Base-by-base conservation (phyloP, 2,888 invertebrate species). In the Erebia palarica region DNA sequence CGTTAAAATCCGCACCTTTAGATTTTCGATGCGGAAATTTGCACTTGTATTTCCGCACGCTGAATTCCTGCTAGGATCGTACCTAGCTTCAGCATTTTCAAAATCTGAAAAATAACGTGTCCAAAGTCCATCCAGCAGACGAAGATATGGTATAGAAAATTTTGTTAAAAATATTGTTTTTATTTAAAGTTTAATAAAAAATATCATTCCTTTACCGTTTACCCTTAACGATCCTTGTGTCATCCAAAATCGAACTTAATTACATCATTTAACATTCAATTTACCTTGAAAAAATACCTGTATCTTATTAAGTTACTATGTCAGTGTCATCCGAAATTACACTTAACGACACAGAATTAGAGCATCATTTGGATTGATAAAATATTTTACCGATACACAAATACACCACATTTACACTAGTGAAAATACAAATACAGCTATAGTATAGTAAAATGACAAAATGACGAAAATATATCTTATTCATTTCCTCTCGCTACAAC, bases 381-480 rank as follows among this genome's bases (percentile, higher is more conserved):
- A 61, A 68, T 57, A 51, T 42, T 63, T 58, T n/a, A 68, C 44
- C 69, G 63, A 67, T 70, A 73, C 55, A 49, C 59, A 36, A 27
- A 27, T 58, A 70, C 59, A 70, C 60, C 68, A 69, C 68, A 18
- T 71, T 66, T 58, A 73, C 67, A 67, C 67, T 59, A 59, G 44
- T 14, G 18, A 42, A 51, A 70, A 60, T 66, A 14, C 14, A 58
- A 47, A 63, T 65, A 67, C 75, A 72, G 16, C 57, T 21, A 21
- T 18, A 11, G 11, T 18, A 57, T 58, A 27, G 21, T 58, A 27
- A 75, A 79, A 78, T 77, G 76, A 78, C 76, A 75, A 78, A 75
- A 74, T 73, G 76, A 78, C 77, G 77, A 79, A 81, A 81, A 82
- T 80, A 80, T 81, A 81, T 77, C 72, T 74, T 79, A 80, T 78